Evolutionary conservation across 2,888 invertebrate genomes (phyloP), one percentile per base, ranked within the genome.

Genomic region (Drosophila nr. perissopoda): DNA sequence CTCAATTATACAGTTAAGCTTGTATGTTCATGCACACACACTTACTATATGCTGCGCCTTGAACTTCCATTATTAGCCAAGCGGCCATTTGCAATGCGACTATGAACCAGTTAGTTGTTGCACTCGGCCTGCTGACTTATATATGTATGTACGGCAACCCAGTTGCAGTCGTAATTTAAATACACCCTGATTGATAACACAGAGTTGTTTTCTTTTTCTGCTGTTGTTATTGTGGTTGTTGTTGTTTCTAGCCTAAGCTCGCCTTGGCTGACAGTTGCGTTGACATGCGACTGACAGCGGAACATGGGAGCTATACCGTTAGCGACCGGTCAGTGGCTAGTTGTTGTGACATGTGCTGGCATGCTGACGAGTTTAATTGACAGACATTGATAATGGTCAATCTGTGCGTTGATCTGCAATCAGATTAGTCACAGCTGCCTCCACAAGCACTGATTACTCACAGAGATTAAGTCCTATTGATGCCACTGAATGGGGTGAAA

Each of bases 381-480:
- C 79, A 81, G 81, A 76, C 89, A 73, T 70, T 76, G 87, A 81
- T 87, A 81, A 56, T 77, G 79, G 70, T 76, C 36, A 69, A 63
- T 74, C 69, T 38, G 4, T 52, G 52, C 29, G 27, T 16, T 52
- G 36, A 60, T 33, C 52, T 38, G 40, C 61, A 57, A 52, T 33
- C 57, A 62, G 77, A 78, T 74, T 68, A 78, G 61, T 53, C 48
- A 40, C 38, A 57, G 40, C 61, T 53, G 56, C 68, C 86, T 73
- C 69, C 5, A 16, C 29, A 42, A 42, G 2, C 42, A 21, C 45
- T 45, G 45, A 45, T 45, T 45, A 45, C 45, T 45, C 65, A 67
- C 72, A 53, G 31, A 42, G 56, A 65, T 64, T 34, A 69, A 60
- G 52, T 13, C 27, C 57, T 62, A 73, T 59, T 54, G 49, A 58